Evolutionary conservation across 2,113 vertebrate genomes (phyloP), one percentile per base, ranked within the genome.

Genomic region (Erythrocebus patas): DNA sequence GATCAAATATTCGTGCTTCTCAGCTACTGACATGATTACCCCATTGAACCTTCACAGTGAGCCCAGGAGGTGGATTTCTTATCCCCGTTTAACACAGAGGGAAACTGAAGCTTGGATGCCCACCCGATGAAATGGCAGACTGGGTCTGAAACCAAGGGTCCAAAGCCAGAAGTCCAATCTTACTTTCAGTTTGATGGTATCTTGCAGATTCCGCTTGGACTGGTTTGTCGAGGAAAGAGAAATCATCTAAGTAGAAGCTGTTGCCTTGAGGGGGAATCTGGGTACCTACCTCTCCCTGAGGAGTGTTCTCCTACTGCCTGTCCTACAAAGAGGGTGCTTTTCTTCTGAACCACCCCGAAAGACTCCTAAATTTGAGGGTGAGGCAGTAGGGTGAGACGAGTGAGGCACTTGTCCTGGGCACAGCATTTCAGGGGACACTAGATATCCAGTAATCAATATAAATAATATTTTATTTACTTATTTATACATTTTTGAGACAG

Each of bases 151-250:
- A 14, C 25, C 38, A 48, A n/a, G 0, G 2, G 4, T 66, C 52
- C 79, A 16, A 64, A 70, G 48, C 59, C 17, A 64, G 61, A 64
- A 30, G 61, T 64, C 61, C 27, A 64, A 27, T 64, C 61, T 30
- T 32, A 12, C 27, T 64, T 64, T 64, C 12, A 32, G 27, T 64
- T 64, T 30, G 61, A 1, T 82, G 7, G 32, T 94, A 48, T 70
- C 20, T 38, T 45, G 14, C 70, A 70, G 88, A 35, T 78, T 94
- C 64, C 86, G 40, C 48, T 88, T 88, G 30, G 7, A 45, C 64
- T 76, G 72, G 57, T 84, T 55, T 68, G 79, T 90, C 38, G 23
- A 96, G 72, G 61, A 30, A 66, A 18, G 45, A n/a, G 30, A 80
- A 48, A 32, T 85, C 40, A 27, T 79, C 22, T 20, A 6, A 59